Conservation (phyloP, 2,888 invertebrate species). For the Margaritifera margaritifera region DNA sequence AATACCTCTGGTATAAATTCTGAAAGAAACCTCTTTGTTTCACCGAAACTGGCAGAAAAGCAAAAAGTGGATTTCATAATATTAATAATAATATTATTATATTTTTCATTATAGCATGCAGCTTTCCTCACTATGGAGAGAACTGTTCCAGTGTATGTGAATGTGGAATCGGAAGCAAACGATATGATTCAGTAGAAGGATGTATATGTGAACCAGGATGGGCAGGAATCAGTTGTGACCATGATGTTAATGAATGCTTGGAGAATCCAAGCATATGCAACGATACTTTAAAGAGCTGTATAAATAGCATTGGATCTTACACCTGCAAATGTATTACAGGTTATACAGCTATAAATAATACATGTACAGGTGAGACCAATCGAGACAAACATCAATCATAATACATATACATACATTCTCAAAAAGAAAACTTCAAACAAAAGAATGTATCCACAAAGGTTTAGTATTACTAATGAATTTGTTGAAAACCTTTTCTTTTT, state of each 20-base stretch:
- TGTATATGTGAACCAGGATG: slow-evolving; percentile 12
- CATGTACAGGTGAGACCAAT: too few relatives aligned
- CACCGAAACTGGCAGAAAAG: too few relatives aligned
- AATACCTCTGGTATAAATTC: too few relatives aligned
- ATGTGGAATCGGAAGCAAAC: slow-evolving; percentile 12
- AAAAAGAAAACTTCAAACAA: too few relatives aligned
- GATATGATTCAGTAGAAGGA: slow-evolving; percentile 11
- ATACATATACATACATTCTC: too few relatives aligned
- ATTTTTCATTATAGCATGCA: slow-evolving; percentile 11
- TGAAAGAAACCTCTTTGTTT: too few relatives aligned
- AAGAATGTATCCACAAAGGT: too few relatives aligned
- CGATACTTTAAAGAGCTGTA: slow-evolving; percentile 4
- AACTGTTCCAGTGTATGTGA: slow-evolving; percentile 19
- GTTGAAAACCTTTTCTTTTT: too few relatives aligned
- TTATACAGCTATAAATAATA: not conserved
- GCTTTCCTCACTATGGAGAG: slow-evolving; percentile 15
- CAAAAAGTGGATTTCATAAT: too few relatives aligned
- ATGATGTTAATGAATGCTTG: slow-evolving; percentile 26
- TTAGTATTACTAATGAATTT: too few relatives aligned
- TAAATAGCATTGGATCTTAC: slow-evolving; percentile 14
- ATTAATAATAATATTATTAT: too few relatives aligned
- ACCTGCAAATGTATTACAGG: slow-evolving; percentile 21
- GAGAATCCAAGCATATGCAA: slow-evolving; percentile 13
- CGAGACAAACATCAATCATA: too few relatives aligned
- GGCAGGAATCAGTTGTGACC: slow-evolving; percentile 22